Evolutionary conservation across 2,797 vertebrate species (phyloP).

Genomic region (Fistularia commersonii): DNA sequence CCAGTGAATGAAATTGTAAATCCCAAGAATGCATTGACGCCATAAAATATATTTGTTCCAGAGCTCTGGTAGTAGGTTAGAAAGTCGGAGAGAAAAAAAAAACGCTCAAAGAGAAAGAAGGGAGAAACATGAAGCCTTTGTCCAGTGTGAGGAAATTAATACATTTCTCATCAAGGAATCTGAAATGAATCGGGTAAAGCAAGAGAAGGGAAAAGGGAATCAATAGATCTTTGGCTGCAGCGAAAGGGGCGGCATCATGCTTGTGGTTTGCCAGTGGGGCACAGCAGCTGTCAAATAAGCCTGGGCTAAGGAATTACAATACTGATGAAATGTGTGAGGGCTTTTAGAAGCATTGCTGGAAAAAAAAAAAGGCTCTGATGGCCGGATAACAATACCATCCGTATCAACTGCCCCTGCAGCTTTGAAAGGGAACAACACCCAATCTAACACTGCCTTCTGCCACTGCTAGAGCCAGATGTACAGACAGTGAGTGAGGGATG

Average conservation of each 20-base stretch:
- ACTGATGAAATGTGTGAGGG: constrained; percentile 90
- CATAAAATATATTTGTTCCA: not conserved
- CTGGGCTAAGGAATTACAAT: constrained; percentile 95
- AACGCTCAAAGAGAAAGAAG: constrained; percentile 12
- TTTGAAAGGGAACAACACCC: constrained; percentile 53
- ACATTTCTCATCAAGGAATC: constrained; percentile 96
- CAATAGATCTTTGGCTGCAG: constrained; percentile 89
- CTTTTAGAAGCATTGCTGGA: constrained; percentile 84
- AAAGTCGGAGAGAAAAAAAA: not conserved
- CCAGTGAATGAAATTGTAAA: constrained; percentile 18
- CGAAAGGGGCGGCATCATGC: constrained; percentile 89
- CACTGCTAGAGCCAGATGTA: constrained; percentile 14
- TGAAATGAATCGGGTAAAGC: constrained; percentile 84
- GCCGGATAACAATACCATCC: constrained; percentile 81
- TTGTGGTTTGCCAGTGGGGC: constrained; percentile 96
- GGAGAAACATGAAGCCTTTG: constrained; percentile 73
- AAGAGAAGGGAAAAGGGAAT: constrained; percentile 86
- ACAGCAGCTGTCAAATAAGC: constrained; percentile 96
- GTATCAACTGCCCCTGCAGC: constrained; percentile 73
- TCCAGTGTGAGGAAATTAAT: constrained; percentile 93
- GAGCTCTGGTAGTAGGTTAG: not conserved
- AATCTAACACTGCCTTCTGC: constrained; percentile 46
- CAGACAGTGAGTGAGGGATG: constrained; percentile 12
- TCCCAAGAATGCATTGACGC: not conserved
- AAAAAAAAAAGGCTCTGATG: constrained; percentile 83